Percentiles rank a stretch among this genome's conserved stretches.
phyloP scores from a whole-genome alignment of 2,113 vertebrate species.

The Myotis brandtii region DNA sequence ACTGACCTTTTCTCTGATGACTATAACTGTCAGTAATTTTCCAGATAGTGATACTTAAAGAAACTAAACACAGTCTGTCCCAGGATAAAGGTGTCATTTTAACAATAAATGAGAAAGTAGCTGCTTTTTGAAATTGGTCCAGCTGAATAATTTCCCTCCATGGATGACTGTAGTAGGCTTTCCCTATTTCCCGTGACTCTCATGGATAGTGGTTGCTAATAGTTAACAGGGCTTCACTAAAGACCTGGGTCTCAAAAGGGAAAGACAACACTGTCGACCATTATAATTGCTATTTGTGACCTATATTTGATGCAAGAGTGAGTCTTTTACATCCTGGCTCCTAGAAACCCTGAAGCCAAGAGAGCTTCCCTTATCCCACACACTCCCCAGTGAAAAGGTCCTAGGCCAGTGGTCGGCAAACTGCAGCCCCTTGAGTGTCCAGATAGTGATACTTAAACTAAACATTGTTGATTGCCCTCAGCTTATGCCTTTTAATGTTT shows the following conservation, averaged over 20 bases:
- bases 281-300: not conserved
- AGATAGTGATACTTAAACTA: too few species aligned
- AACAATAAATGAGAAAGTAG: conserved; percentile 36
- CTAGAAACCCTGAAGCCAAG: not conserved
- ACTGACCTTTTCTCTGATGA: conserved; percentile 65
- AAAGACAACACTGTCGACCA: not conserved
- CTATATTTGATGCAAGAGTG: not conserved
- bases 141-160: not conserved
- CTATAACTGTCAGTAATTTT: conserved; percentile 57
- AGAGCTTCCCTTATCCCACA: not conserved
- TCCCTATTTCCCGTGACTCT: not conserved
- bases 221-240: not conserved
- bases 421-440: too few species aligned
- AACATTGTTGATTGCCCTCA: not conserved
- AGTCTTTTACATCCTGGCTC: not conserved
- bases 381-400: not conserved
- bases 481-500: not conserved
- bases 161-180: not conserved
- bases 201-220: not conserved
- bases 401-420: not conserved
- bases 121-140: conserved; percentile 1
- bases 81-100: conserved; percentile 52
- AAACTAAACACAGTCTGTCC: conserved; percentile 61
- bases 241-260: not conserved
- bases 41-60: conserved; percentile 21